These are phyloP conservation scores for Drosophila mimica DNA, from an alignment of 2,888 invertebrate genomes.

Conservation along the genomic window DNA sequence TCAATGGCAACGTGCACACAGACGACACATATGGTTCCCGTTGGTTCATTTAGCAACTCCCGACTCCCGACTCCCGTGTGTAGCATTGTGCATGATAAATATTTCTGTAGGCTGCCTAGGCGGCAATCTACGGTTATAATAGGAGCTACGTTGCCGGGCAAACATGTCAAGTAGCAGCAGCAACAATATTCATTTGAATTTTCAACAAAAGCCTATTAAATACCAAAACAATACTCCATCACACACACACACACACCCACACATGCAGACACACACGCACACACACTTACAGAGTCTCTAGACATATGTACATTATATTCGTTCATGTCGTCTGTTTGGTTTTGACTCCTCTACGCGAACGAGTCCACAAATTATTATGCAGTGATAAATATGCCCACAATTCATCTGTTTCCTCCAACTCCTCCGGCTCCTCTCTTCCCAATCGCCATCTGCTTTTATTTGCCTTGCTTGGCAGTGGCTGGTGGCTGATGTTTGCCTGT, in stretches of 20 bases:
- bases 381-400: conserved; percentile 64
- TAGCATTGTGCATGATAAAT: conserved; percentile 65
- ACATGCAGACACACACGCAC: conserved; percentile 6
- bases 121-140: conserved; percentile 17
- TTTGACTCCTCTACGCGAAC: conserved; percentile 38
- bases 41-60: conserved; percentile 46
- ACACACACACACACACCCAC: conserved; percentile 7
- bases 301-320: conserved; percentile 28
- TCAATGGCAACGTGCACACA: conserved; percentile 49
- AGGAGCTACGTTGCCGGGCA: conserved; percentile 33
- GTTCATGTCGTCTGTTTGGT: conserved; percentile 43
- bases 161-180: conserved; percentile 52
- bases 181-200: conserved; percentile 70
- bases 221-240: conserved; percentile 65
- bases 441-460: conserved; percentile 35
- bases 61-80: conserved; percentile 6
- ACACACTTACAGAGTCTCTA: conserved; percentile 31
- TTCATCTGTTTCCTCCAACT: conserved; percentile 22
- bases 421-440: neutral
- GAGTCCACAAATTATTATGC: conserved; percentile 69
- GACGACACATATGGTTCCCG: conserved; percentile 21
- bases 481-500: conserved; percentile 28
- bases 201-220: conserved; percentile 74
- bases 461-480: conserved; percentile 2
- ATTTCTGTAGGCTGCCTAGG: conserved; percentile 60